Evolutionary conservation across 1,140 invertebrate species (phyloP).

Genomic region (Hydropsyche tenuis): DNA sequence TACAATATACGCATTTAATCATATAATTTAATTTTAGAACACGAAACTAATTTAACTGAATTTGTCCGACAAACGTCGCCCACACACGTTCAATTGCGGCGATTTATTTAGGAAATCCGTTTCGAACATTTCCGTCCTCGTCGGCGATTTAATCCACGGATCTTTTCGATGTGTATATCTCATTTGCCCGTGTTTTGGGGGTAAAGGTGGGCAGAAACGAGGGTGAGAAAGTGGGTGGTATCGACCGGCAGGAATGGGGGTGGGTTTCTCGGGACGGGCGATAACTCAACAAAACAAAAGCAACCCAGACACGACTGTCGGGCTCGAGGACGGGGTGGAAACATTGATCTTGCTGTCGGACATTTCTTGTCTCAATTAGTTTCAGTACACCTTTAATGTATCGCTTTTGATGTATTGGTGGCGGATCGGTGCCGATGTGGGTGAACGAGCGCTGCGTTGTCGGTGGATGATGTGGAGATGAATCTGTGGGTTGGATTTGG

Average conservation of each 20-base stretch:
- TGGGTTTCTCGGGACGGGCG: constrained; percentile 15
- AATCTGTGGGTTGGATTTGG: too few species aligned
- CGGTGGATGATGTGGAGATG: too few species aligned
- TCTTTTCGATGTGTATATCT: too few species aligned
- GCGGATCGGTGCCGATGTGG: constrained; percentile 2
- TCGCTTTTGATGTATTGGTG: constrained; percentile 37
- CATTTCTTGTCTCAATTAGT: constrained; percentile 45
- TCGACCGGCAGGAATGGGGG: background rate
- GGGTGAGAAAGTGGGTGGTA: background rate
- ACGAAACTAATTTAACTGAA: too few species aligned
- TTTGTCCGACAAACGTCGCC: too few species aligned
- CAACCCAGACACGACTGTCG: constrained; percentile 26
- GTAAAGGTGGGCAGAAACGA: background rate
- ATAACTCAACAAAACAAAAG: constrained; percentile 45
- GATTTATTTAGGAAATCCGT: too few species aligned
- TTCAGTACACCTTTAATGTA: constrained; percentile 44
- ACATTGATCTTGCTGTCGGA: constrained; percentile 44
- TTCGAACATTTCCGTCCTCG: too few species aligned
- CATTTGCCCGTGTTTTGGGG: too few species aligned
- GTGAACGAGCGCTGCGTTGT: background rate
- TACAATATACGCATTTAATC: too few species aligned
- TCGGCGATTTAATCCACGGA: too few species aligned
- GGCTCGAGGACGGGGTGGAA: constrained; percentile 5
- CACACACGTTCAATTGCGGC: too few species aligned
- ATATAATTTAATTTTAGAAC: too few species aligned